Evolutionary conservation across 1,140 invertebrate species (phyloP).

Genomic region (Trinorchestia longiramus): DNA sequence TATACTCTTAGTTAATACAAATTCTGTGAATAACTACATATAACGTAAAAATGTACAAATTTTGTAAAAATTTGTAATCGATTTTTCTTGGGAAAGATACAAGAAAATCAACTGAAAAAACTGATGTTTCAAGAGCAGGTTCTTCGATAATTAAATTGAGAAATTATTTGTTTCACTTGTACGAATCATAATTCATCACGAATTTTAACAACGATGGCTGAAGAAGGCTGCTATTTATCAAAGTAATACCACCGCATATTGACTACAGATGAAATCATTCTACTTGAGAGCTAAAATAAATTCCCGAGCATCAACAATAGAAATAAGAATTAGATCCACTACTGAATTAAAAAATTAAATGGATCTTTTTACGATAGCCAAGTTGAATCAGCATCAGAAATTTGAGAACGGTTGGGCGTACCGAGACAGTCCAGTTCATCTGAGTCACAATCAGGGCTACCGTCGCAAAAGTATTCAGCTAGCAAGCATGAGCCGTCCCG

Average conservation of each 20-base stretch:
- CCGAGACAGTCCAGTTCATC: constrained; percentile 74
- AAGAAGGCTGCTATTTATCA: neutral
- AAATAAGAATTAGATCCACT: neutral
- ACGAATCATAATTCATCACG: neutral
- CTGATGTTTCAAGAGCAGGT: neutral
- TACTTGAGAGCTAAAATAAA: neutral
- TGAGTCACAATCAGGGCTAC: constrained; percentile 73
- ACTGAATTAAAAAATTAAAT: neutral
- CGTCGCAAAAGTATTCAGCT: constrained; percentile 69
- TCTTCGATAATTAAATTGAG: neutral
- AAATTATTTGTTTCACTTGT: neutral
- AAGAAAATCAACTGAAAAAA: neutral
- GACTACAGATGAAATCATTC: neutral
- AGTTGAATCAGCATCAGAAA: neutral
- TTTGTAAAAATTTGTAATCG: neutral
- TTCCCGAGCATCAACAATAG: neutral
- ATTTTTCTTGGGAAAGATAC: neutral
- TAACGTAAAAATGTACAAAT: neutral
- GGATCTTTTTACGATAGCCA: neutral
- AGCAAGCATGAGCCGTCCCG: constrained; percentile 19
- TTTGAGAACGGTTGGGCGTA: neutral
- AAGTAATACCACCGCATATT: neutral
- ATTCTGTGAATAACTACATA: neutral
- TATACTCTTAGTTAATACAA: neutral
- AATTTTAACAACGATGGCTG: neutral